A percentile compares a stretch with the other conserved stretches of the same genome.
Conservation (phyloP, 2,888 invertebrate species). For the Agrochola lota region DNA sequence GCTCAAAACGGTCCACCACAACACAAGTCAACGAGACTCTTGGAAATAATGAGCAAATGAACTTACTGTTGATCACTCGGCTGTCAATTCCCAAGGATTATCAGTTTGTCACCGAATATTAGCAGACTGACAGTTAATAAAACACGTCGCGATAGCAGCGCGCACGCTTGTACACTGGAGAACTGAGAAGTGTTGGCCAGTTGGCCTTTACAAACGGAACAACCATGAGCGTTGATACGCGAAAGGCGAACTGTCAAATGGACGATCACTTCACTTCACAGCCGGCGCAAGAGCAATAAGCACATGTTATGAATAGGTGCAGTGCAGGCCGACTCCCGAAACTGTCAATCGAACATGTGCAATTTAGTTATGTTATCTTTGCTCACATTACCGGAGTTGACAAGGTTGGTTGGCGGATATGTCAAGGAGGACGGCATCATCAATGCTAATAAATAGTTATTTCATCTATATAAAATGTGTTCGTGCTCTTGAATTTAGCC, state of each 20-base stretch:
- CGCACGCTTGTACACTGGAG: constrained; percentile 62
- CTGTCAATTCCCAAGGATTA: constrained; percentile 44
- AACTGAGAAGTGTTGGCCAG: constrained; percentile 37
- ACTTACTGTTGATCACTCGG: constrained; percentile 50
- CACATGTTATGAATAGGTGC: constrained; percentile 34
- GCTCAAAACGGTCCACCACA: background rate
- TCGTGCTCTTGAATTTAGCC: constrained; percentile 14
- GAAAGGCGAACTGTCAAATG: constrained; percentile 28
- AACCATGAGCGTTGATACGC: constrained; percentile 52
- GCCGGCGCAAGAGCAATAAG: constrained; percentile 61
- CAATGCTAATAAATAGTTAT: background rate
- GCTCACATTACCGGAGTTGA: background rate
- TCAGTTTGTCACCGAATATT: constrained; percentile 52
- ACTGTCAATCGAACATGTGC: constrained; percentile 9
- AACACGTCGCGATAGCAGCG: constrained; percentile 64
- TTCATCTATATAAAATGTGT: background rate
- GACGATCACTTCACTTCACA: constrained; percentile 35
- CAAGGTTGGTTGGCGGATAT: constrained; percentile 5
- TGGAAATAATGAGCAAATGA: constrained; percentile 19
- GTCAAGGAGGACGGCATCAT: constrained; percentile 13
- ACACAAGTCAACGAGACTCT: constrained; percentile 2
- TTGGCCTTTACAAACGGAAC: constrained; percentile 46
- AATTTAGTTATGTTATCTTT: background rate
- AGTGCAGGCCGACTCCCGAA: constrained; percentile 17
- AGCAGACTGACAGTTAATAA: constrained; percentile 18